phyloP scores from a whole-genome alignment of 2,888 invertebrate species.

The Macaria liturata region DNA sequence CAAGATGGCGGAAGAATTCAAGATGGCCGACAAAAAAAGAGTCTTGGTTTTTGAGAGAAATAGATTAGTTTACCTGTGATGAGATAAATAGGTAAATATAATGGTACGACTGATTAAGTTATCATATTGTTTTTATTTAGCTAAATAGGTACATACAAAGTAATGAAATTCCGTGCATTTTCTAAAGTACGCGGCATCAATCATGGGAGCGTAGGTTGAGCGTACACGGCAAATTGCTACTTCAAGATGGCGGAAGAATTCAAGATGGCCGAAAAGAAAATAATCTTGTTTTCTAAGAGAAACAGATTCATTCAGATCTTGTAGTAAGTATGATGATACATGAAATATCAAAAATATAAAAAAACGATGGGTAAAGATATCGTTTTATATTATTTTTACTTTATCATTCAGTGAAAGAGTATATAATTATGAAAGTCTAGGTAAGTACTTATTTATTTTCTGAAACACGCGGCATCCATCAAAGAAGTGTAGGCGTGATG shows the following conservation, averaged over 20 bases:
- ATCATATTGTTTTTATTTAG: not conserved
- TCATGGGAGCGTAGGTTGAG: constrained; percentile 43
- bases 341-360: too few relatives aligned
- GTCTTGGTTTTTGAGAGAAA: not conserved
- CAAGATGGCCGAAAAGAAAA: not conserved
- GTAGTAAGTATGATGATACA: not conserved
- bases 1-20: constrained; percentile 1
- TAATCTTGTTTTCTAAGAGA: not conserved
- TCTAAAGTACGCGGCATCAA: constrained; percentile 69
- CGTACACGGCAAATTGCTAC: constrained; percentile 36
- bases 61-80: not conserved
- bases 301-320: not conserved
- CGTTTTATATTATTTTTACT: not conserved
- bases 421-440: constrained; percentile 69
- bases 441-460: constrained; percentile 75
- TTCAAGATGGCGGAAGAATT: not conserved
- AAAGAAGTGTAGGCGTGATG: constrained; percentile 34
- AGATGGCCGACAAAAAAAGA: not conserved
- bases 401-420: not conserved
- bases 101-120: not conserved
- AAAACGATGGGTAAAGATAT: not conserved
- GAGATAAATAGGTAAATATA: not conserved
- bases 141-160: constrained; percentile 18
- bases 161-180: constrained; percentile 80
- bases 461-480: constrained; percentile 69